These are phyloP conservation scores for Poeciliopsis prolifica DNA, from an alignment of 2,113 vertebrate species.

Conservation along the genomic window DNA sequence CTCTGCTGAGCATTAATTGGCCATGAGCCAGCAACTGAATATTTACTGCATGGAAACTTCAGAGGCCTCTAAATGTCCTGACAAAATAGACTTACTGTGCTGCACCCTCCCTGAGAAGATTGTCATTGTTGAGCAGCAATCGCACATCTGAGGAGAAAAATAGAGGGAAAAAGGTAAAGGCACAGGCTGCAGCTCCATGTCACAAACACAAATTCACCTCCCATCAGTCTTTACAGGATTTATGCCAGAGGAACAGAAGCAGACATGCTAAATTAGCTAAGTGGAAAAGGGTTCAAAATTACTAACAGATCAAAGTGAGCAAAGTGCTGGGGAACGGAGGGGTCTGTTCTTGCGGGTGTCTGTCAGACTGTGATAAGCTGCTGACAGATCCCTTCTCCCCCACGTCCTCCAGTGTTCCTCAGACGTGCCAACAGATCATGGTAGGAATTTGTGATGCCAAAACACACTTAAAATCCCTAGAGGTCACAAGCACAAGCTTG, in stretches of 20 bases:
- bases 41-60: background rate
- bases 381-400: conserved; percentile 16
- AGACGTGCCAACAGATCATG: conserved; percentile 45
- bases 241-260: conserved; percentile 16
- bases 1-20: background rate
- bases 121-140: conserved; percentile 95
- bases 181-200: conserved; percentile 12
- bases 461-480: conserved; percentile 13
- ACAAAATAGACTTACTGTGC: conserved; percentile 87
- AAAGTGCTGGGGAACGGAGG: conserved; percentile 11
- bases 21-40: background rate
- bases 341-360: conserved; percentile 22
- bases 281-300: conserved; percentile 40
- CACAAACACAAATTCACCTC: conserved; percentile 9
- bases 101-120: conserved; percentile 97
- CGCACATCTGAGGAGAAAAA: conserved; percentile 87
- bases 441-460: conserved; percentile 4
- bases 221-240: conserved; percentile 25
- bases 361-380: conserved; percentile 58
- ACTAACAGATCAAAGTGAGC: conserved; percentile 45
- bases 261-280: conserved; percentile 63
- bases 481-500: background rate
- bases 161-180: background rate
- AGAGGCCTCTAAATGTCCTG: background rate
- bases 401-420: conserved; percentile 5